Base-by-base conservation (phyloP, 1,140 invertebrate species). In the Drosophila bocqueti region DNA sequence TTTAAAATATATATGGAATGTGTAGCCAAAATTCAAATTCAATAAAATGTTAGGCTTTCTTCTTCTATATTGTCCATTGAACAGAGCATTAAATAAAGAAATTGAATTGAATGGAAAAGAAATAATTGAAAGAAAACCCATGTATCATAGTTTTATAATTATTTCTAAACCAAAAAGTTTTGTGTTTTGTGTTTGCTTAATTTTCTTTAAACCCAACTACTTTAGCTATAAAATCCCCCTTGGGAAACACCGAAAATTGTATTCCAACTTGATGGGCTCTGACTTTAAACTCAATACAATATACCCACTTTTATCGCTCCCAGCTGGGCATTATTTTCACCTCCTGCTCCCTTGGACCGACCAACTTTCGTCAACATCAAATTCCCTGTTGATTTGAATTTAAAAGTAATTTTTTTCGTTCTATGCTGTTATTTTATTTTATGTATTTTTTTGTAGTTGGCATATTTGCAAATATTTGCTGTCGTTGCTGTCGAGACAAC, bases 321-420 rank as follows among this genome's bases (percentile, higher is more conserved):
- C 54, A 72, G 66, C 67, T 72, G 69, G 38, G 68, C 55, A 57
- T 52, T 72, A 50, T 61, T 72, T 40, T 29, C 24, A 24, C 34
- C 45, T 4, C 13, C 34, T 8, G 2, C 9, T 49, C 36, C 10
- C 29, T 5, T 16, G 1, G 24, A 36, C 21, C 36, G 18, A 18
- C 55, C 11, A 11, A n/a, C 36, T n/a, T 15, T 75, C 59, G 71
- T 75, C 72, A 62, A 58, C 74, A 55, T 59, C 64, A 68, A 77
- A 77, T 69, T 69, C 75, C 75, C 57, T 69, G 64, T 78, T 78
- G 74, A 76, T 76, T 76, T 76, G 74, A 76, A 76, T 76, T 76
- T 76, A 67, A 76, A 76, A 67, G 72, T 76, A 76, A 76, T 76
- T 60, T 76, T 76, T 58, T 36, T 36, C 24, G 9, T 38, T 42